phyloP scores from a whole-genome alignment of 2,113 vertebrate species.

The Caloenas nicobarica region DNA sequence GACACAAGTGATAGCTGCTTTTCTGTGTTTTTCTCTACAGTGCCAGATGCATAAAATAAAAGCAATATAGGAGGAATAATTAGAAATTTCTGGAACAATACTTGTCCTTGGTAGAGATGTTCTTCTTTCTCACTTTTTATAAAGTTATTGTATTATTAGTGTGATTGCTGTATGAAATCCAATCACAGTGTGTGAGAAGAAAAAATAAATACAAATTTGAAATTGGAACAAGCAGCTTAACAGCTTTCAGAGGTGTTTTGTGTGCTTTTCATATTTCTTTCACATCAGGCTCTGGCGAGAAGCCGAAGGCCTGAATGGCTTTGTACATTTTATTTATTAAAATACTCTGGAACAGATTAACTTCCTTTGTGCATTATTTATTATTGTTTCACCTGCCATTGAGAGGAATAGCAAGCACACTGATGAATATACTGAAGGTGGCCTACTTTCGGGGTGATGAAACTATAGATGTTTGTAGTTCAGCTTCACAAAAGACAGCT shows the following conservation, averaged over 20 bases:
- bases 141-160: slow-evolving; percentile 19
- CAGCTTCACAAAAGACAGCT: neutral
- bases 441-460: slow-evolving; percentile 2
- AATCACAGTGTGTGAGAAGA: neutral
- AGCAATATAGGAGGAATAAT: neutral
- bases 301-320: slow-evolving; percentile 23
- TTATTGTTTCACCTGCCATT: slow-evolving; percentile 42
- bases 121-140: neutral
- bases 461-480: neutral
- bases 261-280: slow-evolving; percentile 11
- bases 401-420: neutral
- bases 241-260: neutral
- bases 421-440: slow-evolving; percentile 3
- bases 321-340: slow-evolving; percentile 61
- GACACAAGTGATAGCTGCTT: neutral
- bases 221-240: slow-evolving; percentile 31
- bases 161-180: slow-evolving; percentile 19
- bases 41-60: neutral
- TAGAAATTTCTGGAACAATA: neutral
- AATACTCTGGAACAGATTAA: slow-evolving; percentile 48
- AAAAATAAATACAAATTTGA: slow-evolving; percentile 38
- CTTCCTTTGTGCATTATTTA: slow-evolving; percentile 62
- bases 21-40: neutral
- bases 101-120: neutral
- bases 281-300: slow-evolving; percentile 20